Evolutionary conservation across 2,888 invertebrate species (phyloP).

Genomic region (Ellobium chinense): DNA sequence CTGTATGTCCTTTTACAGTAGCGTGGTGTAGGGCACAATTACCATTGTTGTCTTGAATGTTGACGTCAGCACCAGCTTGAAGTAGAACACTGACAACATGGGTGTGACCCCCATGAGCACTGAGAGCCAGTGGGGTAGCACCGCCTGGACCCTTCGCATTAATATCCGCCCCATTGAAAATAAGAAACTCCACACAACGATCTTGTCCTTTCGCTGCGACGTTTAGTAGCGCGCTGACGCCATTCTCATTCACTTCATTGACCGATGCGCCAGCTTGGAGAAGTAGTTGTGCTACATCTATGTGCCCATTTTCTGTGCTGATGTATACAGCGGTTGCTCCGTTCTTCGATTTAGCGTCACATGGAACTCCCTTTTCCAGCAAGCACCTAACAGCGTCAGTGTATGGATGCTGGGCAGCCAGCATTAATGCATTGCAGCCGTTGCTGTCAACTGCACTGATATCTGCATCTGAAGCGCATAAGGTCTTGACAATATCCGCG

Average conservation of each 20-base stretch:
- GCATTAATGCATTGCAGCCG: conserved; percentile 16
- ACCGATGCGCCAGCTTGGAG: not conserved
- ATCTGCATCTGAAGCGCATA: not conserved
- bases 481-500: not conserved
- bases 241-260: not conserved
- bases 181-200: not conserved
- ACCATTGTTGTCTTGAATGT: not conserved
- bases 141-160: not conserved
- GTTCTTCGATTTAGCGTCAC: not conserved
- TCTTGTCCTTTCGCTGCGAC: not conserved
- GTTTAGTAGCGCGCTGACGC: not conserved
- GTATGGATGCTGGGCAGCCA: not conserved
- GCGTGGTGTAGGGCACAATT: conserved; percentile 4
- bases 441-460: not conserved
- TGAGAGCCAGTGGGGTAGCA: not conserved
- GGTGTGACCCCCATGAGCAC: not conserved
- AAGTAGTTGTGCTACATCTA: not conserved
- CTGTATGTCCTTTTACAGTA: not conserved
- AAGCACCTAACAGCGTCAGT: not conserved
- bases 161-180: not conserved
- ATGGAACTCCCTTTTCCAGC: not conserved
- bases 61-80: not conserved
- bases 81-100: not conserved
- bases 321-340: not conserved
- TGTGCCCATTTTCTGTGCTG: not conserved